Base-by-base conservation (phyloP, 2,113 vertebrate genomes). In the Phalacrocorax brasilianus region DNA sequence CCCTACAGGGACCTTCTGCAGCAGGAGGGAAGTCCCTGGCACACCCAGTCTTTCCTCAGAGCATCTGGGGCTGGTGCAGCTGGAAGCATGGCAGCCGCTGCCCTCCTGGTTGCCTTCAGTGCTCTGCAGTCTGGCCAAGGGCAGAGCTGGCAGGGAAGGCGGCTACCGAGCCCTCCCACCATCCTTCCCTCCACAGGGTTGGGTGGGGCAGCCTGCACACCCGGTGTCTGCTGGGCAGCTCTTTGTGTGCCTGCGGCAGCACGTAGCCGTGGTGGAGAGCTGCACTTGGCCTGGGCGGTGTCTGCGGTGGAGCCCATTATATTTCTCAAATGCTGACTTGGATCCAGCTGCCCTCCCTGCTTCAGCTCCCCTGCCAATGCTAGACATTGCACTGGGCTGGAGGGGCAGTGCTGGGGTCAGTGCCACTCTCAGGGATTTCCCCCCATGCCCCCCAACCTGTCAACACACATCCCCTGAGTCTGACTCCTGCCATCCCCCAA, bases 381-480 rank as follows among this genome's bases (percentile, higher is more conserved):
- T 59, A 77, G 67, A 62, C 3, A 1, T 74, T 70, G 70, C 19
- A 45, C 0, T 13, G 28, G 80, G 56, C 63, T 74, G 81, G 68
- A 89, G 1, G 47, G 73, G 61, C 94, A 87, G 73, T 85, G 80
- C 59, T 81, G 76, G 58, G 67, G 73, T 33, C 76, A 55, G 33
- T 79, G 83, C 86, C 93, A 70, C 83, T 95, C 86, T 91, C 92
- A 92, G 95, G 92, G 84, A 92, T 95, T 70, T 70, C 40, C 28
- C n/a, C 38, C 33, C 27, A 4, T 53, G 10, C 19, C 42, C n/a
- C 72, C 8, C 40, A 52, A 3, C 32, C 56, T 84, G 62, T 55
- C 74, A 80, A 30, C 35, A 38, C 3, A 12, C 23, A 32, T 85
- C 49, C 28, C 63, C 44, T 28, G 24, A n/a, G 44, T 75, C 28